Evolutionary conservation across 2,113 vertebrate species (phyloP).

Genomic region (Gallinago undulata): DNA sequence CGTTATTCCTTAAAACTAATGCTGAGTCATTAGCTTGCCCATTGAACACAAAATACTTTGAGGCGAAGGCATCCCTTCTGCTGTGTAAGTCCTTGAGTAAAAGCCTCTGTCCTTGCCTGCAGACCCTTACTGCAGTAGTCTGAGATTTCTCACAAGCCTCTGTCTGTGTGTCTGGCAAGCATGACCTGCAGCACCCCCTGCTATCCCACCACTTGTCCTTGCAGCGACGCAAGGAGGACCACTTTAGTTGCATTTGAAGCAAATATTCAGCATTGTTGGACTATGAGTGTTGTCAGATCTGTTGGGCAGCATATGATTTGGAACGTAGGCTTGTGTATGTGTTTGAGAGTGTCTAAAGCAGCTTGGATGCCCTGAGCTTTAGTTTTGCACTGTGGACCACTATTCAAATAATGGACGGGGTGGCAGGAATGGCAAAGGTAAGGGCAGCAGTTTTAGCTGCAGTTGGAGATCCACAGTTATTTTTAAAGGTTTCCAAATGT

Average conservation of each 20-base stretch:
- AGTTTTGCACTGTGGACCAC: not conserved
- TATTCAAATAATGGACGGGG: not conserved
- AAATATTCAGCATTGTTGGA: not conserved
- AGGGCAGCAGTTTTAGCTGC: not conserved
- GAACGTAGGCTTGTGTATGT: not conserved
- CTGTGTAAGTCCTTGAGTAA: not conserved
- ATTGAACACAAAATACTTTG: not conserved
- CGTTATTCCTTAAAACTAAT: not conserved
- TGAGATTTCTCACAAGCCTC: not conserved
- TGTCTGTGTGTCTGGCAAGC: fast-evolving
- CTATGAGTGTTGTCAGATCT: not conserved
- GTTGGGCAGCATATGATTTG: not conserved
- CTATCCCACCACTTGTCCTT: not conserved
- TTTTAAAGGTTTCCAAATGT: not conserved
- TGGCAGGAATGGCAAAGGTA: not conserved
- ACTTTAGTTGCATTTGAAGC: not conserved
- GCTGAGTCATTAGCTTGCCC: not conserved
- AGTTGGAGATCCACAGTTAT: not conserved
- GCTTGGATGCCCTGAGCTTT: not conserved
- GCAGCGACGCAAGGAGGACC: not conserved
- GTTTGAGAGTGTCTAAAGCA: not conserved
- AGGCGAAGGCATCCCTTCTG: not conserved
- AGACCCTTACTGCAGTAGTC: not conserved
- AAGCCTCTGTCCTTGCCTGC: not conserved
- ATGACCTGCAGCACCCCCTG: fast-evolving